Evolutionary conservation across 2,797 vertebrate species (phyloP), one percentile per base, ranked within the genome.

Genomic region (Heterohyrax brucei): DNA sequence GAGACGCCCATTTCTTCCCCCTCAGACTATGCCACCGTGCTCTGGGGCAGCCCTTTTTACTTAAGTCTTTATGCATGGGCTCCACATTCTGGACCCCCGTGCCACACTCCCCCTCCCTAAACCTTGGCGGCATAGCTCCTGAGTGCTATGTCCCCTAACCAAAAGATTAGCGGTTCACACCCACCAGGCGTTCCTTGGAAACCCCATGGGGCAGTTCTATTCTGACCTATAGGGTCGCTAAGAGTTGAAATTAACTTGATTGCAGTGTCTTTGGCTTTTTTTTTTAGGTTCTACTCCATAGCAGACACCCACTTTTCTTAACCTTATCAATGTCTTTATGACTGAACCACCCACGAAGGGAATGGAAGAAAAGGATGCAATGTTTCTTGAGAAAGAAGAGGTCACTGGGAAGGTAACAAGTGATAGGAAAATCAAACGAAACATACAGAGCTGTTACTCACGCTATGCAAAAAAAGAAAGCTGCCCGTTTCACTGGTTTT

Each of bases 311-410:
- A 5, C 10, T 22, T 84, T 61, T 85, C 21, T 48, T 56, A 2
- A 86, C 46, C 10, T 28, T 22, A 56, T 64, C 53, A 53, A 26
- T 80, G 48, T 21, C 50, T 75, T 88, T 94, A 85, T 61, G 70
- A 48, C 8, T 48, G 48, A 84, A 50, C 21, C 59, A 16, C 91
- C 88, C 59, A 86, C 26, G 53, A 56, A 56, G 13, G 12, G 53
- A 56, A 56, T 12, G 53, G 53, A 56, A 56, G 53, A 56, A 79
- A 4, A 7, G 62, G 10, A 61, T 4, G 44, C 16, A 10, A 73
- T 48, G 5, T 83, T 93, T 59, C 24, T 66, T 87, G 62, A 95
- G 82, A 90, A 78, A 87, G 2, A 12, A 86, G 10, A 81, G 48
- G 30, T 66, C 48, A 24, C 56, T 61, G 72, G 39, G 39, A 94